Evolutionary conservation across 2,888 invertebrate genomes (phyloP).

Genomic region (Xylophagus ater): DNA sequence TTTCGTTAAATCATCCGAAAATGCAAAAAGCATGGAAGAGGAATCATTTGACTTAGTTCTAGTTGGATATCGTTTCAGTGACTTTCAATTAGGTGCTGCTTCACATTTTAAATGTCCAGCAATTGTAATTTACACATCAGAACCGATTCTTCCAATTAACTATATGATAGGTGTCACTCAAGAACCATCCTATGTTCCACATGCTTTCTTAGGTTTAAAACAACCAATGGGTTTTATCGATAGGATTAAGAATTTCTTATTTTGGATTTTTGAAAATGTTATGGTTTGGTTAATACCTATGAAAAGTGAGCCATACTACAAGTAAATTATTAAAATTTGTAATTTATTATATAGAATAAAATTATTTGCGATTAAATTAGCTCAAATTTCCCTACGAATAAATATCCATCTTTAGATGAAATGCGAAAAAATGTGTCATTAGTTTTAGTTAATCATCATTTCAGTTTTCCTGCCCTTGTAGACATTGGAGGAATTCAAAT

Average conservation of each 20-base stretch:
- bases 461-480: conserved; percentile 32
- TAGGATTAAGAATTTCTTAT: conserved; percentile 4
- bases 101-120: conserved; percentile 18
- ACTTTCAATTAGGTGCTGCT: conserved; percentile 12
- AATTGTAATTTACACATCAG: conserved; percentile 6
- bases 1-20: conserved; percentile 2
- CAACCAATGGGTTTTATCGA: conserved; percentile 9
- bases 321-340: too few species aligned
- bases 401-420: conserved; percentile 20
- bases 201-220: not conserved
- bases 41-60: conserved; percentile 13
- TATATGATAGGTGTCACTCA: conserved; percentile 4
- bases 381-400: conserved; percentile 11
- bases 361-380: conserved; percentile 3
- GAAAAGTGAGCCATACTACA: not conserved
- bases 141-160: not conserved
- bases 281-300: not conserved
- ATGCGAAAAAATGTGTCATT: conserved; percentile 33
- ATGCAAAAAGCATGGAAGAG: conserved; percentile 8
- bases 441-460: conserved; percentile 36
- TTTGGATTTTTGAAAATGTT: not conserved
- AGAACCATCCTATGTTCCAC: conserved; percentile 6
- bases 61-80: conserved; percentile 8
- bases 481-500: conserved; percentile 42
- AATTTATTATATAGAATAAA: too few species aligned